These are phyloP conservation scores for Andricus curvator DNA, from an alignment of 2,888 invertebrate species.

Conservation along the genomic window DNA sequence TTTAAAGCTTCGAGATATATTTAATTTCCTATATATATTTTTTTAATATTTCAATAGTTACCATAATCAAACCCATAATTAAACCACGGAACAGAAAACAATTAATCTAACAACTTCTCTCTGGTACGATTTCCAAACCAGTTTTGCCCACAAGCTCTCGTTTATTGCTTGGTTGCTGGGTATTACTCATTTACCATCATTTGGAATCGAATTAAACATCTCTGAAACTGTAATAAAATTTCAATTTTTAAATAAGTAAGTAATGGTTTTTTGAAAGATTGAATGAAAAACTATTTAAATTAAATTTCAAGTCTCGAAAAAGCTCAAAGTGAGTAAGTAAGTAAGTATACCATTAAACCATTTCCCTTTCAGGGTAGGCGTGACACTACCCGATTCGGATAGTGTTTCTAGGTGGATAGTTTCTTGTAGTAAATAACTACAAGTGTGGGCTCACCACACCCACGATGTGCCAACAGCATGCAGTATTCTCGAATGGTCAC, in stretches of 20 bases:
- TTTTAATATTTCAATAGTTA: too few species aligned
- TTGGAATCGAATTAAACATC: neutral
- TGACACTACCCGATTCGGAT: too few species aligned
- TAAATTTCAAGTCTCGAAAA: neutral
- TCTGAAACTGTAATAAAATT: neutral
- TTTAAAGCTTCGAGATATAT: too few species aligned
- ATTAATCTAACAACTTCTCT: neutral
- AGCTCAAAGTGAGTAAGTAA: too few species aligned
- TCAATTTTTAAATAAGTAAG: neutral
- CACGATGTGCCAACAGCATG: too few species aligned
- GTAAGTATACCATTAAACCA: too few species aligned
- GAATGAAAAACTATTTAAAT: neutral
- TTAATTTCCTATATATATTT: too few species aligned
- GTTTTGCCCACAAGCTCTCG: neutral
- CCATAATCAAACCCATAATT: neutral
- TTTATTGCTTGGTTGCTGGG: neutral
- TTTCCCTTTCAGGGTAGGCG: too few species aligned
- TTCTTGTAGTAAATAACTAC: too few species aligned
- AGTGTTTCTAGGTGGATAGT: too few species aligned
- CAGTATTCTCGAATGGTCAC: too few species aligned
- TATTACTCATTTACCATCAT: neutral
- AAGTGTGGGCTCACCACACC: too few species aligned
- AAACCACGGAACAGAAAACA: neutral
- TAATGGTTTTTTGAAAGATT: neutral
- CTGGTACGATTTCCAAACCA: neutral